Conservation (phyloP, 1,140 invertebrate species). For the Cherax quadricarinatus region DNA sequence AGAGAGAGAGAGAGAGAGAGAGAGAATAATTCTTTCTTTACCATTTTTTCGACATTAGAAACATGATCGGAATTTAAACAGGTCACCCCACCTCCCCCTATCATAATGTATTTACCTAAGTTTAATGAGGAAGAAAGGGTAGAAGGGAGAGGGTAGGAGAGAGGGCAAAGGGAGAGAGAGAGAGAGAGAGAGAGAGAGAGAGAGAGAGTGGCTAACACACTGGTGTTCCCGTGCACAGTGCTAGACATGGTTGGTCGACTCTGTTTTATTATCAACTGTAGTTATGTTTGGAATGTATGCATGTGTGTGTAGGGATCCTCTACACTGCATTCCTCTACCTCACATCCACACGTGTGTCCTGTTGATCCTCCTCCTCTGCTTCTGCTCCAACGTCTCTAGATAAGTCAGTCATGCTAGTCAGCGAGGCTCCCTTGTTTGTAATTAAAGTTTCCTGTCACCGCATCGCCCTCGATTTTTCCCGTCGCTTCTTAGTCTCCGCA, state of each 20-base stretch:
- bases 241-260: too few species aligned
- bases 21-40: constrained; percentile 1
- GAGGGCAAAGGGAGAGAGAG: too few species aligned
- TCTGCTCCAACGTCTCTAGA: background rate
- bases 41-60: background rate
- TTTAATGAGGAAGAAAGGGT: too few species aligned
- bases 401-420: background rate
- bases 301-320: too few species aligned
- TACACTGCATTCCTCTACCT: too few species aligned
- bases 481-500: background rate
- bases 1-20: background rate
- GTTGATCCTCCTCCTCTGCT: background rate
- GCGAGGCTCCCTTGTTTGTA: background rate
- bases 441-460: background rate
- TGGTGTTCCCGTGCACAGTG: too few species aligned
- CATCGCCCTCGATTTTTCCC: background rate
- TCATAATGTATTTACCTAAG: background rate
- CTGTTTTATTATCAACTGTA: too few species aligned
- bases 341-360: background rate
- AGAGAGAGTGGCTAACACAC: too few species aligned
- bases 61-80: constrained; percentile 2
- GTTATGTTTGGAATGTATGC: too few species aligned
- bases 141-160: too few species aligned
- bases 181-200: too few species aligned
- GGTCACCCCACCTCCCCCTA: background rate